These are phyloP conservation scores for Drosophila conformis DNA, from an alignment of 2,888 invertebrate genomes.

Conservation along the genomic window DNA sequence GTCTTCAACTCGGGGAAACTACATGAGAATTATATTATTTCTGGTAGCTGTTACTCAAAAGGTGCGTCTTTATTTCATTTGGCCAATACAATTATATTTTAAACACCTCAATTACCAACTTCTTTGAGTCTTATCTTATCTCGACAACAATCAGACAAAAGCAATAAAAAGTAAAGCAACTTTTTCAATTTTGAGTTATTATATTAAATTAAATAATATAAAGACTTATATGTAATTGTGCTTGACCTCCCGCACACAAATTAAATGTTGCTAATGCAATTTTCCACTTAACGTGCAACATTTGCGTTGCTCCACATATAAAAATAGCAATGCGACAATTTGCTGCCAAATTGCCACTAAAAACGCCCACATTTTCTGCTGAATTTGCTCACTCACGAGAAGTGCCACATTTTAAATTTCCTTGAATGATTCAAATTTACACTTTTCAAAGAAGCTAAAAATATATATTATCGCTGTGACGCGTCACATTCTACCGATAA, in stretches of 20 bases:
- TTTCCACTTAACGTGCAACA: constrained; percentile 14
- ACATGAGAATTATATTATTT: constrained; percentile 14
- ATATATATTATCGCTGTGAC: constrained; percentile 20
- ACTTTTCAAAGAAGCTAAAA: constrained; percentile 22
- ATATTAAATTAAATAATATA: constrained; percentile 8
- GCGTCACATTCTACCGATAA: constrained; percentile 11
- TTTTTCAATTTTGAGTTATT: constrained; percentile 16
- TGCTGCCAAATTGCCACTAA: constrained; percentile 41
- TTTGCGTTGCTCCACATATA: constrained; percentile 6
- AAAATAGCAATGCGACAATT: constrained; percentile 31
- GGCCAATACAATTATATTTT: neutral
- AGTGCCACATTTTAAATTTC: constrained; percentile 27
- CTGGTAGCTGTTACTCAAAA: constrained; percentile 9
- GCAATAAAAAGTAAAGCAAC: neutral
- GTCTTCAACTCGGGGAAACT: constrained; percentile 4
- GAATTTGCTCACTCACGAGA: constrained; percentile 1
- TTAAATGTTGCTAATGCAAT: constrained; percentile 13
- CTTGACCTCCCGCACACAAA: neutral
- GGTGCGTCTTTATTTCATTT: constrained; percentile 34
- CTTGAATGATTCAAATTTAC: constrained; percentile 35
- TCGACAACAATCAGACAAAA: constrained; percentile 1
- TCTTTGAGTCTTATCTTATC: constrained; percentile 28
- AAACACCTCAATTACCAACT: neutral
- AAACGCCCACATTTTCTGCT: constrained; percentile 41
- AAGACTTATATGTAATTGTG: neutral